These are phyloP conservation scores for Volucella zonaria DNA, from an alignment of 2,888 invertebrate species.

Conservation along the genomic window DNA sequence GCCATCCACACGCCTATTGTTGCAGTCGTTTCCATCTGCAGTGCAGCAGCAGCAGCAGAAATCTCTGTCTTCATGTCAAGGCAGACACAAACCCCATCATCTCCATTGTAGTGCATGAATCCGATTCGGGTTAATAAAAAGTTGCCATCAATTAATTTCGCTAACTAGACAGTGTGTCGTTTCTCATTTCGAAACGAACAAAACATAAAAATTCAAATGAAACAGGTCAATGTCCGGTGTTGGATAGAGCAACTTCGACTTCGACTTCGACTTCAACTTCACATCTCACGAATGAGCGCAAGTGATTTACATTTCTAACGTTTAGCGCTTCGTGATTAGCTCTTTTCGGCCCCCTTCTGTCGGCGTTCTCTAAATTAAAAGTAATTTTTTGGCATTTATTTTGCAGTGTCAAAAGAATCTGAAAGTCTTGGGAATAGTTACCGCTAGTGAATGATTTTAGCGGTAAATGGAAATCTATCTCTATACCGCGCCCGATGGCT, in stretches of 20 bases:
- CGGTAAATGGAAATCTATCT: constrained; percentile 54
- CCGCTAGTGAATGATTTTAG: constrained; percentile 28
- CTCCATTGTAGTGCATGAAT: no score
- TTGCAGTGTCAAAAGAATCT: neutral
- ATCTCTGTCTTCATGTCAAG: no score
- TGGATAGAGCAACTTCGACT: neutral
- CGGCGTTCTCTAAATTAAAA: constrained; percentile 1
- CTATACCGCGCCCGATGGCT: constrained; percentile 6
- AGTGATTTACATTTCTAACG: constrained; percentile 31
- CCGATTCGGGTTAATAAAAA: no score
- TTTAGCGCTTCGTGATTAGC: neutral
- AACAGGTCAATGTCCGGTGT: no score
- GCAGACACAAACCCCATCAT: no score
- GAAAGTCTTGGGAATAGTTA: constrained; percentile 28
- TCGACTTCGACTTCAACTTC: neutral
- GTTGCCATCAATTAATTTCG: no score
- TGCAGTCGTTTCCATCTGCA: no score
- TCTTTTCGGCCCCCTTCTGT: neutral
- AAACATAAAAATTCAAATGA: no score
- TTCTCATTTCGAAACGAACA: no score
- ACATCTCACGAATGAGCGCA: neutral
- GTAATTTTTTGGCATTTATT: neutral
- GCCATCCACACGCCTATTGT: no score
- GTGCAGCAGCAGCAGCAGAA: no score
- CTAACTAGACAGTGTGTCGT: no score